Conservation (phyloP, 1,140 invertebrate species). For the Ladona fulva region DNA sequence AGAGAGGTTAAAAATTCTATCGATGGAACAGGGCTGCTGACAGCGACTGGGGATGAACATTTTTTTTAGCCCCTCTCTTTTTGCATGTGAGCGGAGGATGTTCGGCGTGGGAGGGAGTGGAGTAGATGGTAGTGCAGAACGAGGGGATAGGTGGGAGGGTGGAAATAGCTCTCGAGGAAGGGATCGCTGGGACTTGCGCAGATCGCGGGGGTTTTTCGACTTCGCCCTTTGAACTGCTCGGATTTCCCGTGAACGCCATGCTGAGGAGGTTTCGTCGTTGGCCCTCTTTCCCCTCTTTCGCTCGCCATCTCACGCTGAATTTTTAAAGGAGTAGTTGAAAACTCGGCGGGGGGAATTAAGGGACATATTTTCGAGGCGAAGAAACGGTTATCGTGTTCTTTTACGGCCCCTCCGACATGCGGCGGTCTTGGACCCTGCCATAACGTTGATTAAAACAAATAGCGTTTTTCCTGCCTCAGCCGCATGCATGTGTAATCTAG, state of each 20-base stretch:
- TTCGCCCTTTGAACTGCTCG: background rate
- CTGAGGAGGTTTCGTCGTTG: background rate
- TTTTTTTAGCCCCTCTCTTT: background rate
- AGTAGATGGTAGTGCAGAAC: background rate
- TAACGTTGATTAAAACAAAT: background rate
- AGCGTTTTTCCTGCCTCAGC: background rate
- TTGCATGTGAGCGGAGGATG: background rate
- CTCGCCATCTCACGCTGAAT: background rate
- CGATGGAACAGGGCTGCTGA: background rate
- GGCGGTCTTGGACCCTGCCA: too few relatives aligned
- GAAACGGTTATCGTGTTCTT: background rate
- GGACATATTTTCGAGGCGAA: background rate
- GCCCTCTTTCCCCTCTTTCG: background rate
- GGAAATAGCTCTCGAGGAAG: background rate
- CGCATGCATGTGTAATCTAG: background rate
- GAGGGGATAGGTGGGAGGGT: background rate
- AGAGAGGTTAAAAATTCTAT: conserved; percentile 7
- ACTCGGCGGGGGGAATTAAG: conserved; percentile 2
- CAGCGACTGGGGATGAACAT: conserved; percentile 2
- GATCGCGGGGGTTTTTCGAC: background rate
- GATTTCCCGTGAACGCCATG: background rate
- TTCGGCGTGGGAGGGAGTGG: background rate
- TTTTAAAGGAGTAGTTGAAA: background rate
- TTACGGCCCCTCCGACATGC: background rate
- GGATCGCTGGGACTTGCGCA: background rate